phyloP scores from a whole-genome alignment of 2,113 vertebrate species.

The Hassar affinis region DNA sequence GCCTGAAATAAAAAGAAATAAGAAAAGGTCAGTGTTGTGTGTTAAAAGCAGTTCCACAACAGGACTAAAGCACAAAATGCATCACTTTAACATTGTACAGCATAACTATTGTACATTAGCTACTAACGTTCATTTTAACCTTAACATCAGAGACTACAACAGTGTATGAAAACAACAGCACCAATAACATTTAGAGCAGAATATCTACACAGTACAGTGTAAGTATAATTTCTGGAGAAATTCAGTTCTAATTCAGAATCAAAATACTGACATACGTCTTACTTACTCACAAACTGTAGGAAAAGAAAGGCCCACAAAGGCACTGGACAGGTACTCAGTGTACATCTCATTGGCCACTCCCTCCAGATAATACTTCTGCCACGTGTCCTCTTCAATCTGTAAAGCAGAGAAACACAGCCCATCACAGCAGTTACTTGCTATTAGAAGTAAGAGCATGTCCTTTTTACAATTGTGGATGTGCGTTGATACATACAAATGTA shows the following conservation, averaged over 20 bases:
- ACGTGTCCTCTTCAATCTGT: slow-evolving; percentile 98
- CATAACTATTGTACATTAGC: background rate
- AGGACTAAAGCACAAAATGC: background rate
- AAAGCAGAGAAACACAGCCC: slow-evolving; percentile 31
- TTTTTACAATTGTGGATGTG: background rate
- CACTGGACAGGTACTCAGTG: slow-evolving; percentile 98
- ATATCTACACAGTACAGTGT: background rate
- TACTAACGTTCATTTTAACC: background rate
- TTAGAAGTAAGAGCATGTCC: background rate
- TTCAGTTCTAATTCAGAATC: background rate
- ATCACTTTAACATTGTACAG: background rate
- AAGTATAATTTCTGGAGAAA: background rate
- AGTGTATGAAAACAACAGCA: background rate
- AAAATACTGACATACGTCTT: slow-evolving; percentile 38
- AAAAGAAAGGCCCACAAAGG: slow-evolving; percentile 98
- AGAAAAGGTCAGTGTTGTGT: slow-evolving; percentile 13
- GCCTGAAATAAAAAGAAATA: slow-evolving; percentile 71
- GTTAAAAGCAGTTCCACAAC: background rate
- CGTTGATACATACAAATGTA: background rate
- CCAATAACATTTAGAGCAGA: background rate
- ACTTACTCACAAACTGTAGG: slow-evolving; percentile 99
- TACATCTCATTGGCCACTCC: slow-evolving; percentile 99
- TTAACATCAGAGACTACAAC: background rate
- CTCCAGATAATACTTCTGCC: slow-evolving; percentile 99
- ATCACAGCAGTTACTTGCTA: background rate